Conservation (phyloP, 2,113 vertebrate genomes). For the Nesogale talazaci region DNA sequence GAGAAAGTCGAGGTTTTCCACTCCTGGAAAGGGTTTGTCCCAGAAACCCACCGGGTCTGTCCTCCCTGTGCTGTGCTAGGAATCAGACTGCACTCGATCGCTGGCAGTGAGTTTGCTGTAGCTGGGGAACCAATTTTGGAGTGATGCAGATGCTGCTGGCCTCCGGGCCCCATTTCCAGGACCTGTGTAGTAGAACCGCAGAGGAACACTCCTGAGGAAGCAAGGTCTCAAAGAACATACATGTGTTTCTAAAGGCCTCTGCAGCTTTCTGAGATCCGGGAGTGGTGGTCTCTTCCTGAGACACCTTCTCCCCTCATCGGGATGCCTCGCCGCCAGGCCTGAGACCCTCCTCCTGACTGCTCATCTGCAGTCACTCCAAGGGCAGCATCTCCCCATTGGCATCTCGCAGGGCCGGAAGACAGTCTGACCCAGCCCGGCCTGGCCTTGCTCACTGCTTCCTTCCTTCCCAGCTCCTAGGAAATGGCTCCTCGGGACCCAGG, state of each 20-base stretch:
- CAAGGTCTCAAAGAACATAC: not conserved
- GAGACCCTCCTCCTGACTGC: not conserved
- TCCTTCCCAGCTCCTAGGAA: constrained; percentile 1
- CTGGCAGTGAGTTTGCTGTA: too few species aligned
- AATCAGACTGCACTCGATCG: too few species aligned
- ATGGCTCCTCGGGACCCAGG: not conserved
- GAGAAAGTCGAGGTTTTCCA: too few species aligned
- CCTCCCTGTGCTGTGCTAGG: too few species aligned
- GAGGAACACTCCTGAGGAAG: not conserved
- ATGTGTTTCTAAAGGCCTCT: not conserved
- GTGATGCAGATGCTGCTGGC: not conserved
- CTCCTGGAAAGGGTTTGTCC: too few species aligned
- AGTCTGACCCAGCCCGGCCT: not conserved
- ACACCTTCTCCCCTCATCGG: not conserved
- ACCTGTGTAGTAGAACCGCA: not conserved
- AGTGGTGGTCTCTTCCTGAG: not conserved
- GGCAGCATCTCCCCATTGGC: fast-evolving
- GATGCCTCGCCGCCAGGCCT: not conserved
- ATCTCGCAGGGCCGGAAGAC: not conserved
- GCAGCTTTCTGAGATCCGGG: not conserved
- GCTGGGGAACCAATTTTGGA: not conserved
- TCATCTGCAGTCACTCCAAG: not conserved
- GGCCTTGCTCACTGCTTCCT: not conserved
- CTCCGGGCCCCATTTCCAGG: not conserved
- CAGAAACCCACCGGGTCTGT: too few species aligned